Evolutionary conservation across 2,797 vertebrate genomes (phyloP).

Genomic region (Eulemur rubriventer): DNA sequence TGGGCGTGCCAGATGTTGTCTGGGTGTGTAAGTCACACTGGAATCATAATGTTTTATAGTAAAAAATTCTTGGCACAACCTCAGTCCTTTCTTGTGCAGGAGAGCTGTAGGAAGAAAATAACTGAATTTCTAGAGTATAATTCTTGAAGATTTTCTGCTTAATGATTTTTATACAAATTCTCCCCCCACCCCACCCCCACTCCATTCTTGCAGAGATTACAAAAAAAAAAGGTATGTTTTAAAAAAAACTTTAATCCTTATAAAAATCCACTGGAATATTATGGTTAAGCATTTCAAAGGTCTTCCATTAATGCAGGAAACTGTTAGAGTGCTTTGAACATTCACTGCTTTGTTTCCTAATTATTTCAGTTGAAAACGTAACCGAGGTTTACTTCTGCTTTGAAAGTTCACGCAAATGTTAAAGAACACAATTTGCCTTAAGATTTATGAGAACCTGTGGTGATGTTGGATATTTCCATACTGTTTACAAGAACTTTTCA

Average conservation of each 20-base stretch:
- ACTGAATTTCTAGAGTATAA: conserved; percentile 32
- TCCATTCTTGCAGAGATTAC: conserved; percentile 29
- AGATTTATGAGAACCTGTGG: neutral
- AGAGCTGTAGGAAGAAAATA: conserved; percentile 56
- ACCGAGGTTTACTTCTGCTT: conserved; percentile 49
- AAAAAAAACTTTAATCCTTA: conserved; percentile 61
- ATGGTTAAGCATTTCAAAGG: conserved; percentile 70
- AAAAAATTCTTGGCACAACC: conserved; percentile 64
- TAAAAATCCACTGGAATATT: conserved; percentile 65
- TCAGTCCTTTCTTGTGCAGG: conserved; percentile 67
- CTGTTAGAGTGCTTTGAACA: conserved; percentile 70
- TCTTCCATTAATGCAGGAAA: conserved; percentile 62
- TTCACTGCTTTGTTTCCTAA: conserved; percentile 71
- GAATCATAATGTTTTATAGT: conserved; percentile 74
- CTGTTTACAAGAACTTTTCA: neutral
- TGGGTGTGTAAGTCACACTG: conserved; percentile 55
- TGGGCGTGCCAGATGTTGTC: conserved; percentile 64
- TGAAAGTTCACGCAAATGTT: conserved; percentile 58
- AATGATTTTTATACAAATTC: conserved; percentile 64
- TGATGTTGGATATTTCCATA: neutral
- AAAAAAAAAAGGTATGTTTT: neutral
- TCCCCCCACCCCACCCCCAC: neutral
- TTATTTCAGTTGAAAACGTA: conserved; percentile 67
- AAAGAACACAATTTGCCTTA: neutral
- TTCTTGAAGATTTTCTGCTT: conserved; percentile 62